A percentile compares a stretch with the other conserved stretches of the same genome.
These are phyloP conservation scores for Cordilura impudica DNA, from an alignment of 2,888 invertebrate species.

Conservation along the genomic window DNA sequence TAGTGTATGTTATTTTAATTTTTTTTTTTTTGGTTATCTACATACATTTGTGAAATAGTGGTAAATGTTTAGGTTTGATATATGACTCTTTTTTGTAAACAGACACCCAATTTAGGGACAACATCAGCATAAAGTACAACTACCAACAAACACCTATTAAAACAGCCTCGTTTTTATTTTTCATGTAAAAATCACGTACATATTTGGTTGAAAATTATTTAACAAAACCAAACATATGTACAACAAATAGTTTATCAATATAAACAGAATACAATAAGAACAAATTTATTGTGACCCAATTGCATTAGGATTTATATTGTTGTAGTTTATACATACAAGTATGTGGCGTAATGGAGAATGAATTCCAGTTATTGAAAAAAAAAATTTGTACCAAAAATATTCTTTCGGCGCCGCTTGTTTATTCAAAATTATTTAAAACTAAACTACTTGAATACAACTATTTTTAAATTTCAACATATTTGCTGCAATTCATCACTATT, in stretches of 20 bases:
- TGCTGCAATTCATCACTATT: too few species aligned
- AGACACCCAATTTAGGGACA: conserved; percentile 7
- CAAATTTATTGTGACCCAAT: conserved; percentile 22
- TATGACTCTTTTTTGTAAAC: background rate
- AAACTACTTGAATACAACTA: too few species aligned
- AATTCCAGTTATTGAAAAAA: background rate
- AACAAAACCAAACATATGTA: background rate
- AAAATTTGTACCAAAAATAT: too few species aligned
- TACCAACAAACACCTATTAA: conserved; percentile 8
- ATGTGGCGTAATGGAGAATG: conserved; percentile 15
- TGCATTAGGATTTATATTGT: conserved; percentile 14
- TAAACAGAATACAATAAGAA: background rate
- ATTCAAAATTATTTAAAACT: too few species aligned
- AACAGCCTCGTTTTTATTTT: background rate
- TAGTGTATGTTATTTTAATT: conserved; percentile 13
- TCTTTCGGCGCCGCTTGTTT: too few species aligned
- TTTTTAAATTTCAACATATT: too few species aligned
- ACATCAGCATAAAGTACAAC: background rate
- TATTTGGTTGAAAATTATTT: conserved; percentile 17
- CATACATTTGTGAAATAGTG: background rate
- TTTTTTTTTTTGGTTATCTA: background rate
- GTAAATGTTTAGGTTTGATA: conserved; percentile 1
- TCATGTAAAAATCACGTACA: conserved; percentile 22
- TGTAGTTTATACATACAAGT: too few species aligned
- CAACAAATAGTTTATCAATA: background rate